phyloP scores from a whole-genome alignment of 2,888 invertebrate species.

The Gasteruption jaculator region DNA sequence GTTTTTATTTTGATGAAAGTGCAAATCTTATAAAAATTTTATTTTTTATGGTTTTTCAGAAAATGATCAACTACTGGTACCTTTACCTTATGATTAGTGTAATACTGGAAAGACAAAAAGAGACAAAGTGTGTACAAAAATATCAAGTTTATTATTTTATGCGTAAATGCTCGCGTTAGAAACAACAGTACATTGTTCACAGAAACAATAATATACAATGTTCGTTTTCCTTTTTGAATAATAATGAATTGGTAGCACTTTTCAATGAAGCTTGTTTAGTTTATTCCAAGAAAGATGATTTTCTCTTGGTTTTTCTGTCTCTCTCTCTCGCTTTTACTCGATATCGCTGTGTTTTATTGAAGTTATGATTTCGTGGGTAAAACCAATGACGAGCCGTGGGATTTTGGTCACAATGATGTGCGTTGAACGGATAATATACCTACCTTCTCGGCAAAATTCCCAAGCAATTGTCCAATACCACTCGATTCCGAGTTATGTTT shows the following conservation, averaged over 20 bases:
- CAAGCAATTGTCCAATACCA: conserved; percentile 54
- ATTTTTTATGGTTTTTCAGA: too few species aligned
- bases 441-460: conserved; percentile 59
- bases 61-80: too few species aligned
- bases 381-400: conserved; percentile 22
- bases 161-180: conserved; percentile 27
- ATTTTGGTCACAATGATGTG: conserved; percentile 46
- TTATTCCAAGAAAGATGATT: too few species aligned
- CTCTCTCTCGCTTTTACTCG: too few species aligned
- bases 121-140: conserved; percentile 49
- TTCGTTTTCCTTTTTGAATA: conserved; percentile 22
- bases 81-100: too few species aligned
- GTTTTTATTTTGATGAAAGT: too few species aligned
- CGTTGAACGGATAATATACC: conserved; percentile 52
- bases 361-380: conserved; percentile 13
- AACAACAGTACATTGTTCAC: conserved; percentile 32
- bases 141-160: conserved; percentile 45
- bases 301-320: too few species aligned
- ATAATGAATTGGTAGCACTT: too few species aligned
- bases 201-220: conserved; percentile 41
- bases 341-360: too few species aligned
- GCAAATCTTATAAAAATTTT: too few species aligned
- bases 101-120: too few species aligned
- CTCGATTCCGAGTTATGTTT: conserved; percentile 54
- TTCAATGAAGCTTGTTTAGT: too few species aligned